phyloP scores from a whole-genome alignment of 2,888 invertebrate genomes.

The Isoperla grammatica region DNA sequence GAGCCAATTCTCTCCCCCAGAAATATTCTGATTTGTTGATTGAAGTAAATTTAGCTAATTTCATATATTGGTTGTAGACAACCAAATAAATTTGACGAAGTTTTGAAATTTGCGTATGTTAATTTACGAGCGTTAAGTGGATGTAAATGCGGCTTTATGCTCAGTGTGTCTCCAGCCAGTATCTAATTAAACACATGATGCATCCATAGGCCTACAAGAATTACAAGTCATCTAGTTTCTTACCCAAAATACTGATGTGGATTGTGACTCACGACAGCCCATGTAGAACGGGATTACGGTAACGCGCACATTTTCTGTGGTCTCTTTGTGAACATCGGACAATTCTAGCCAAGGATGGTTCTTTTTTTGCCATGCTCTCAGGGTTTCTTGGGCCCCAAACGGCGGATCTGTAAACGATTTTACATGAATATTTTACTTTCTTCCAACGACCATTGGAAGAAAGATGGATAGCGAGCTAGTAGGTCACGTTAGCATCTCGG shows the following conservation, averaged over 20 bases:
- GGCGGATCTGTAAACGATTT: conserved; percentile 61
- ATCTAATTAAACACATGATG: too few species aligned
- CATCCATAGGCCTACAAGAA: too few species aligned
- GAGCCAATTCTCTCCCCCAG: too few species aligned
- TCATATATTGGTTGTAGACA: too few species aligned
- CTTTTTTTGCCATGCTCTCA: conserved; percentile 94
- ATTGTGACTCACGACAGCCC: conserved; percentile 89
- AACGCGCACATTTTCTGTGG: conserved; percentile 91
- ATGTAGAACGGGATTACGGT: conserved; percentile 99
- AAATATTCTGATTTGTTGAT: too few species aligned
- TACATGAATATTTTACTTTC: conserved; percentile 6
- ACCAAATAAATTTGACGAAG: too few species aligned
- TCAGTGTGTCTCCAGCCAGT: too few species aligned
- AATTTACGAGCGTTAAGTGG: too few species aligned
- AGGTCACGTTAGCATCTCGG: too few species aligned
- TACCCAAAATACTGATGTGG: conserved; percentile 90
- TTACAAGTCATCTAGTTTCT: conserved; percentile 32
- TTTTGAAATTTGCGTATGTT: too few species aligned
- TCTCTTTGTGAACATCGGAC: conserved; percentile 95
- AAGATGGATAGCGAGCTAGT: neutral
- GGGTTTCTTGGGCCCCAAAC: conserved; percentile 81
- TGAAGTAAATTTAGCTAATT: too few species aligned
- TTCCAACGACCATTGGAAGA: neutral
- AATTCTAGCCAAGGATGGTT: conserved; percentile 96
- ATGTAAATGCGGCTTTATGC: too few species aligned